Evolutionary conservation across 2,888 invertebrate genomes (phyloP), one percentile per base, ranked within the genome.

Genomic region (Cancer borealis): DNA sequence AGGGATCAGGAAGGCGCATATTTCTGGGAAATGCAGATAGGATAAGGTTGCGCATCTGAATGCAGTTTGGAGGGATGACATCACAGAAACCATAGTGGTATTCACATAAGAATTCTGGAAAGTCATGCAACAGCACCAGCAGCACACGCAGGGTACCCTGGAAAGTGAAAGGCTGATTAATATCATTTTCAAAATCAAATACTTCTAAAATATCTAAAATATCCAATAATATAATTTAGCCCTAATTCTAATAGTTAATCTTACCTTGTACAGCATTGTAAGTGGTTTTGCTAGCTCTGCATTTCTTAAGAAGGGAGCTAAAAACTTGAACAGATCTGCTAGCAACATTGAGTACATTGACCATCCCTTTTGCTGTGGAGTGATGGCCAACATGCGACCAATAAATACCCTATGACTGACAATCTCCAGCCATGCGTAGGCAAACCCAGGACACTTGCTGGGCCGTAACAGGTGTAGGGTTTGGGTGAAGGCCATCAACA

Each of bases 31-130:
- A 99, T 2, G 99, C 99, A 4, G 99, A 99, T 95, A 99, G 97
- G 93, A 99, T 99, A 94, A 99, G 97, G 96, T 99, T 99, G 92
- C 99, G 97, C 99, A 99, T 99, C 97, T 98, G 99, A 96, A 99
- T 99, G 97, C 99, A 99, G 97, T 99, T 99, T 4, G 99, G 99
- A 90, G 99, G 99, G 96, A 99, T 99, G 95, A 99, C 99, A 97
- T 99, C 99, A 97, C 99, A 99, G 97, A 99, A 99, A 88, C 99
- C 98, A 96, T 99, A 99, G 97, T 99, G 99, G 97, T 99, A 99
- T 96, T 99, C 99, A 97, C 99, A 99, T 92, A 99, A 97, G 97
- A 99, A 99, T 97, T 99, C 99, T 0, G 99, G 99, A 97, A 99
- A 99, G 96, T 99, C 99, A 96, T 99, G 99, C 17, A 99, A 97